Conservation (phyloP, 2,888 invertebrate genomes). For the Phrixothrix hirtus region DNA sequence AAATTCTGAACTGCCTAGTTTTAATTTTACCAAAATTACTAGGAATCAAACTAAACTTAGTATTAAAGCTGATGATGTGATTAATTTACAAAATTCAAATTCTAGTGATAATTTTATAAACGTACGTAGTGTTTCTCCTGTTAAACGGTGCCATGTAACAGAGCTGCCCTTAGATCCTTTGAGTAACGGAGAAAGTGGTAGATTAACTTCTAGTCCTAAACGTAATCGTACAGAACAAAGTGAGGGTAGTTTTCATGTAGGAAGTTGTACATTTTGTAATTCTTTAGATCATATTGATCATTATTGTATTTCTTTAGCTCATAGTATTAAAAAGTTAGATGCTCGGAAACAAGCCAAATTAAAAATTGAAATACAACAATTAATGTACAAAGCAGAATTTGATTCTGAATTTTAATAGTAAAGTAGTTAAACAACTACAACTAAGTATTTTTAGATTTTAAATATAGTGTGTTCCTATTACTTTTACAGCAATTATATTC, state of each 20-base stretch:
- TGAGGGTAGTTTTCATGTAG: slow-evolving; percentile 1
- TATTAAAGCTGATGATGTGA: slow-evolving; percentile 3
- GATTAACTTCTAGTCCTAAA: slow-evolving; percentile 14
- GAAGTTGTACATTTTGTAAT: slow-evolving; percentile 15
- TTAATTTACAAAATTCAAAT: slow-evolving; percentile 6
- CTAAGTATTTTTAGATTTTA: too few species aligned
- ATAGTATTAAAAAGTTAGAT: slow-evolving; percentile 28
- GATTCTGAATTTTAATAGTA: slow-evolving; percentile 28
- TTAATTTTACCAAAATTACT: slow-evolving; percentile 5
- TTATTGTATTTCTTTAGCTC: slow-evolving; percentile 33
- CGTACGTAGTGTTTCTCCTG: slow-evolving; percentile 2
- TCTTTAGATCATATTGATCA: slow-evolving; percentile 30
- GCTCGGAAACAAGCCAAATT: slow-evolving; percentile 31
- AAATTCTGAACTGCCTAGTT: slow-evolving; percentile 1
- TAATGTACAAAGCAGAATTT: slow-evolving; percentile 32
- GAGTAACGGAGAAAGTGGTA: slow-evolving; percentile 13
- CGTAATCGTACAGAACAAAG: slow-evolving; percentile 12
- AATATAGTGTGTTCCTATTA: too few species aligned
- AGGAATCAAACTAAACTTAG: background rate
- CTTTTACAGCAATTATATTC: too few species aligned
- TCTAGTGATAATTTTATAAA: slow-evolving; percentile 12
- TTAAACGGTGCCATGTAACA: slow-evolving; percentile 3
- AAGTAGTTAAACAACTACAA: too few species aligned
- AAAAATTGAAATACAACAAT: slow-evolving; percentile 33
- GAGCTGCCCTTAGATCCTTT: slow-evolving; percentile 5